These are phyloP conservation scores for Drosophila emarginata DNA, from an alignment of 2,888 invertebrate genomes.

Conservation along the genomic window DNA sequence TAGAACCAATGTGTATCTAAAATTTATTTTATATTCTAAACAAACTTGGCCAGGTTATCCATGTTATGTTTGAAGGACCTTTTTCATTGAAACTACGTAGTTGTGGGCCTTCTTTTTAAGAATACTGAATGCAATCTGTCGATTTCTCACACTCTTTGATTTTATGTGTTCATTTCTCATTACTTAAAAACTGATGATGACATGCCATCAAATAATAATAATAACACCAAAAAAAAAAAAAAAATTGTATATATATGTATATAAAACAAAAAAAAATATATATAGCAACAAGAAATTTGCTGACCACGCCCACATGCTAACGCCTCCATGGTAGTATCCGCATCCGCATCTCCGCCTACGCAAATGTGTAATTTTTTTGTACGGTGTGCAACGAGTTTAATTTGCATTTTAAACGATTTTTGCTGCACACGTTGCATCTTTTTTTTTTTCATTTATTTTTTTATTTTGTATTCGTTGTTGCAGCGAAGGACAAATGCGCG, in stretches of 20 bases:
- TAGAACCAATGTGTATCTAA: too few relatives aligned
- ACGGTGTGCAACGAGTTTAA: slow-evolving; percentile 50
- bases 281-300: slow-evolving; percentile 28
- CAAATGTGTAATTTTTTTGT: slow-evolving; percentile 30
- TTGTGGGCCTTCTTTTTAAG: too few relatives aligned
- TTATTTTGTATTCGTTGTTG: slow-evolving; percentile 6
- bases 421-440: slow-evolving; percentile 75
- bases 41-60: too few relatives aligned
- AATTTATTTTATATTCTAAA: too few relatives aligned
- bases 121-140: not conserved
- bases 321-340: slow-evolving; percentile 11
- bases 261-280: not conserved
- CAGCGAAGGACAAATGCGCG: not conserved
- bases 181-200: slow-evolving; percentile 59
- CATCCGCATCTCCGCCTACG: slow-evolving; percentile 7
- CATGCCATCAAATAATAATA: not conserved
- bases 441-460: slow-evolving; percentile 33
- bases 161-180: slow-evolving; percentile 53
- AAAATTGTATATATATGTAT: not conserved
- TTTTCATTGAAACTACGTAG: too few relatives aligned
- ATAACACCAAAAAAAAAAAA: not conserved
- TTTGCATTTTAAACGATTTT: slow-evolving; percentile 78
- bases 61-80: too few relatives aligned
- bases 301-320: slow-evolving; percentile 49
- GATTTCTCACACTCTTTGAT: not conserved